Percentiles rank a stretch among this genome's conserved stretches.
These are phyloP conservation scores for Epinephelus malabaricus DNA, from an alignment of 2,797 vertebrate species.

Conservation along the genomic window DNA sequence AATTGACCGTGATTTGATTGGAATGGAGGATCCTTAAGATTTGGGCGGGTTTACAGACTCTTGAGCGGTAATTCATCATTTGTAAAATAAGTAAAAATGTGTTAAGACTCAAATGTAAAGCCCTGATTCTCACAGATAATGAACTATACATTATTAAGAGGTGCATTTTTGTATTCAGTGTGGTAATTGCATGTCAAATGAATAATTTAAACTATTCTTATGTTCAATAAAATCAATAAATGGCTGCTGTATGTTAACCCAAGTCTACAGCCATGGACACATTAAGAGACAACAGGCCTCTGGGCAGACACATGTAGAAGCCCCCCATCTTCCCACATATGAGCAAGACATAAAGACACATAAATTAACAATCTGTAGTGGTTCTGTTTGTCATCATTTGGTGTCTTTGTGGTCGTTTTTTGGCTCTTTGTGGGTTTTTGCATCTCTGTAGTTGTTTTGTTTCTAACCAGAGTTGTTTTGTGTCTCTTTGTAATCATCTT, in stretches of 20 bases:
- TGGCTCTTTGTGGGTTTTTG: background rate
- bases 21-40: background rate
- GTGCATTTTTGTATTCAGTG: background rate
- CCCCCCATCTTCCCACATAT: background rate
- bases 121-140: background rate
- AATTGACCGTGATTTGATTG: background rate
- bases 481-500: background rate
- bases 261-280: background rate
- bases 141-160: no score
- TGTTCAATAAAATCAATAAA: background rate
- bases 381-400: background rate
- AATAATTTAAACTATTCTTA: background rate
- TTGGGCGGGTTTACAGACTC: background rate
- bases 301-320: background rate
- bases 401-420: background rate
- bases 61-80: background rate
- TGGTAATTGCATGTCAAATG: background rate
- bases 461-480: no score
- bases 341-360: background rate
- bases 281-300: background rate
- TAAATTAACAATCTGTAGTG: background rate
- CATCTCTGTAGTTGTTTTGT: background rate
- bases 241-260: background rate
- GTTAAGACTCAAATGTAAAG: background rate
- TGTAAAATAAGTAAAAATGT: background rate